Base-by-base conservation (phyloP, 2,888 invertebrate species). In the Erebia aethiops region DNA sequence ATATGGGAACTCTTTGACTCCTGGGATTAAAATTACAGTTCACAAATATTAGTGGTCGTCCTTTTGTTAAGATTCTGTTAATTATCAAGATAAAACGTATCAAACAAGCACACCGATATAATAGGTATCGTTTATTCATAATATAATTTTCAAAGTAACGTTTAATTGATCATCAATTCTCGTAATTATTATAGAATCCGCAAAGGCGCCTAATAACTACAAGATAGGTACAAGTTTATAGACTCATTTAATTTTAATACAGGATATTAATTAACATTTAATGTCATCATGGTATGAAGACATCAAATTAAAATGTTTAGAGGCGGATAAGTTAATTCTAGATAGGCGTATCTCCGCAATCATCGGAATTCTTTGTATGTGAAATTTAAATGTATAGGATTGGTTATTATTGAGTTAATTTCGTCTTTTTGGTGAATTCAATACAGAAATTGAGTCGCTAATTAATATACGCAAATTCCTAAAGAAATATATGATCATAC, bases 231-330 rank as follows among this genome's bases (percentile, higher is more conserved):
- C 14, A 68, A 56, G 68, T 70, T 70, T 60, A 72, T 71, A 35
- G 41, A 8, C 51, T 57, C 66, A 69, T 71, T 71, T 57, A 52
- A 57, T 56, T 35, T 35, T 61, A 56, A 62, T 43, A 66, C 67
- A 70, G 67, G 71, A 71, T 68, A 63, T 68, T 69, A 41, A 68
- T 67, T 63, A 64, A 61, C 46, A 67, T 49, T 68, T 57, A 58
- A 60, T 51, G 60, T 51, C 51, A 51, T 60, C 35, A 18, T 49
- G 51, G 64, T 51, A 68, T 67, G 64, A 51, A 64, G 58, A 63
- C 52, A 54, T 54, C 43, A 62, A 57, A 64, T 52, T 21, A 61
- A 67, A 60, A 56, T 18, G 18, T 43, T 60, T 16, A 21, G 5
- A n/a, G 9, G 9, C 4, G 21, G 58, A 18, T 51, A 60, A 64